Conservation (phyloP, 2,113 vertebrate genomes). For the Microcebus griseorufus region DNA sequence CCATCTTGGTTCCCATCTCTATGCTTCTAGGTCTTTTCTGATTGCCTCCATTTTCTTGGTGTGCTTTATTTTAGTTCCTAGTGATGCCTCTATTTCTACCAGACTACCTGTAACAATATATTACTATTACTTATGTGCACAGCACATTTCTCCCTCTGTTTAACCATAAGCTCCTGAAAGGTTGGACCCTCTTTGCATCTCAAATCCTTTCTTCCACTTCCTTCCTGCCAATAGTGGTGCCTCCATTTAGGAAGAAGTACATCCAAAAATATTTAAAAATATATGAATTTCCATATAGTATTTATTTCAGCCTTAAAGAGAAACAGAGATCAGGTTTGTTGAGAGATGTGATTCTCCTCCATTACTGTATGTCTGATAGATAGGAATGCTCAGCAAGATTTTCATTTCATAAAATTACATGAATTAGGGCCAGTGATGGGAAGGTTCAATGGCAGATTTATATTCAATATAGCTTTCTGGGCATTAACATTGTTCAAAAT, state of each 20-base stretch:
- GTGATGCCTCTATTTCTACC: background rate
- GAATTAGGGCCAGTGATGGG: background rate
- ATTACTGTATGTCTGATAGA: background rate
- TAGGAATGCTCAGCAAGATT: background rate
- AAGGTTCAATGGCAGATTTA: conserved; percentile 3
- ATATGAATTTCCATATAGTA: background rate
- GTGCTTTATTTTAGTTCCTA: background rate
- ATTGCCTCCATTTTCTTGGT: too few species aligned
- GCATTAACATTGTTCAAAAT: background rate
- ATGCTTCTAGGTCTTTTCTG: background rate
- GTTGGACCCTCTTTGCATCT: background rate
- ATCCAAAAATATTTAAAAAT: background rate
- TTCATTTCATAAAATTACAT: conserved; percentile 20
- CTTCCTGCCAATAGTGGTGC: background rate
- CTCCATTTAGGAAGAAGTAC: background rate
- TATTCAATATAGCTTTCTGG: conserved; percentile 23
- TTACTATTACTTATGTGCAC: background rate
- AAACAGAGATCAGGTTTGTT: background rate
- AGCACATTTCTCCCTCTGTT: background rate
- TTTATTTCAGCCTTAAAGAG: background rate
- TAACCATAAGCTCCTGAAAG: background rate
- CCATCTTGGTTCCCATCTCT: too few species aligned
- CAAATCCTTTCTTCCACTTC: background rate
- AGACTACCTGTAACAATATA: background rate
- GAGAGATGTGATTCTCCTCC: background rate